Conservation (phyloP, 2,113 vertebrate genomes). For the Panurus biarmicus region DNA sequence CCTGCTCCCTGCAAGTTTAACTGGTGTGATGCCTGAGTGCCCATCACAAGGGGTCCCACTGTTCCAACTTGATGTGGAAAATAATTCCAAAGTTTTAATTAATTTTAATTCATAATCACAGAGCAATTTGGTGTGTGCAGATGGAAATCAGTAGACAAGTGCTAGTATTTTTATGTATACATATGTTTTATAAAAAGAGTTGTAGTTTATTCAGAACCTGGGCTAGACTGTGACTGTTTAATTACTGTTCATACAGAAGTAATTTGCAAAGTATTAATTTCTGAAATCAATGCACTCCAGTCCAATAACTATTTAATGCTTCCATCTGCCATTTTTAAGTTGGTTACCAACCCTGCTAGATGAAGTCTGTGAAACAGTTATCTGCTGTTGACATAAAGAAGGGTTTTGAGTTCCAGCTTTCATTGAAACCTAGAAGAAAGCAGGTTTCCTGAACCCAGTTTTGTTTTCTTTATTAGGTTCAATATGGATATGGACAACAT, state of each 20-base stretch:
- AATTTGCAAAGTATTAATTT: constrained; percentile 54
- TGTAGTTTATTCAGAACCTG: constrained; percentile 37
- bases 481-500: not conserved
- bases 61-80: not conserved
- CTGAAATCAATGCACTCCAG: constrained; percentile 7
- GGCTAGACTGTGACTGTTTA: constrained; percentile 43
- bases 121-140: not conserved
- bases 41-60: not conserved
- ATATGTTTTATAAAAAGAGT: constrained; percentile 28
- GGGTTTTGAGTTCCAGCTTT: constrained; percentile 6
- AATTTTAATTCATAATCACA: not conserved
- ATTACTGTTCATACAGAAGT: constrained; percentile 35
- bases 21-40: not conserved
- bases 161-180: not conserved
- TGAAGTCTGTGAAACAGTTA: constrained; percentile 7
- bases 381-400: constrained; percentile 21
- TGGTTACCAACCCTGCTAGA: constrained; percentile 1
- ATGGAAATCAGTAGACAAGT: constrained; percentile 17
- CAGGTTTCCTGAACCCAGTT: not conserved
- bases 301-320: constrained; percentile 64
- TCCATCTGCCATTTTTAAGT: constrained; percentile 44
- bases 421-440: not conserved
- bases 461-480: not conserved
- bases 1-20: not conserved
- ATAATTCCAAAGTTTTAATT: constrained; percentile 13